Evolutionary conservation across 2,797 vertebrate species (phyloP), one percentile per base, ranked within the genome.

Genomic region (Chrysocyon brachyurus): DNA sequence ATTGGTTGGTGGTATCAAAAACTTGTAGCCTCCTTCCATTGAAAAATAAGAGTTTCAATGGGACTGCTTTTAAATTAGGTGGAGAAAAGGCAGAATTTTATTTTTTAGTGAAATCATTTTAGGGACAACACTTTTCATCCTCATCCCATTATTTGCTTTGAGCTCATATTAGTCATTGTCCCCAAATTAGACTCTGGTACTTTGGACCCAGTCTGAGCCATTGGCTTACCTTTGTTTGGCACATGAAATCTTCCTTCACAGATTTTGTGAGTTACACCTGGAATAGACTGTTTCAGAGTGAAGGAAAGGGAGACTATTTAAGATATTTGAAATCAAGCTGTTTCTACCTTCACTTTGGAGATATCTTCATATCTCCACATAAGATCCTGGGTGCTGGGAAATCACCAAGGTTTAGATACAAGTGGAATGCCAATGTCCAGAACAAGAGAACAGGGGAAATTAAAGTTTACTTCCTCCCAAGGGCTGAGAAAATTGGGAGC

Each of bases 31-130:
- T 87, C 28, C 93, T 85, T 75, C 16, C 31, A 33, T n/a, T 64
- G 49, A 82, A 59, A 96, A 90, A 59, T 68, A 61, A 83, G n/a
- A 40, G 72, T 87, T 94, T 84, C 49, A 26, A 19, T 78, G 14
- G 1, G 28, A 79, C 7, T 19, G 11, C 28, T 88, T 95, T 85
- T 88, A 87, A 81, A 40, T 31, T 84, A 17, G 73, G 66, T 40
- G 40, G 12, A 6, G 11, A 21, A 22, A 26, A 14, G 6, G 70
- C 33, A 52, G 36, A n/a, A 3, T 64, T 63, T 28, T 64, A 68
- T 56, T 81, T 57, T 66, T 17, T 22, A 22, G 31, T 17, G 70
- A 16, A 10, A 40, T 88, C 75, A 61, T 66, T 87, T 87, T 75
- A 33, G 70, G 61, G 12, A 52, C n/a, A 84, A 36, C 2, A 26